These are phyloP conservation scores for Entomobrya multifasciata DNA, from an alignment of 2,888 invertebrate species.

Conservation along the genomic window DNA sequence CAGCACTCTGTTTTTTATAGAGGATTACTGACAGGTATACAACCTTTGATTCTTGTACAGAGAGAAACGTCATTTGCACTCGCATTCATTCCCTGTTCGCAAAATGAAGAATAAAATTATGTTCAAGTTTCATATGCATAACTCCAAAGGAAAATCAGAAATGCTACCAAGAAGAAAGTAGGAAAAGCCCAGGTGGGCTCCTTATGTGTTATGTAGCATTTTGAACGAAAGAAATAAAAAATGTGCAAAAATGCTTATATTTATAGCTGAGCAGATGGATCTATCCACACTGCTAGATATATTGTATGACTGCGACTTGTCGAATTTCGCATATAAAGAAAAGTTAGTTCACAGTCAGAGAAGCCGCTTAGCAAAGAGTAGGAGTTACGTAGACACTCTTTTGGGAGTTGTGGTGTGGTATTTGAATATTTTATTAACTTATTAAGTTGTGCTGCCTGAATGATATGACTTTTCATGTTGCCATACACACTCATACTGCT, in stretches of 20 bases:
- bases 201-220: no score
- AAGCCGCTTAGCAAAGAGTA: no score
- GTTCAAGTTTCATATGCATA: neutral
- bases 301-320: neutral
- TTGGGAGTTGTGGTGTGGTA: slow-evolving; percentile 40
- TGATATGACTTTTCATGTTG: no score
- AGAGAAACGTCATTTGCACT: slow-evolving; percentile 45
- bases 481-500: no score
- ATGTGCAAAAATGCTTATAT: neutral
- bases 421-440: slow-evolving; percentile 53
- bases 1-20: neutral
- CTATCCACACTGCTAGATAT: neutral
- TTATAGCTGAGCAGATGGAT: neutral
- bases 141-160: slow-evolving; percentile 41
- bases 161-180: slow-evolving; percentile 38
- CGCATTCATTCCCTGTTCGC: neutral
- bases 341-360: no score
- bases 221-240: no score
- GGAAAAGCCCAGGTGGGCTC: slow-evolving; percentile 60
- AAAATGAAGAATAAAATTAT: neutral
- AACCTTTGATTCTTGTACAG: slow-evolving; percentile 6
- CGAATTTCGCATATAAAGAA: slow-evolving; percentile 15
- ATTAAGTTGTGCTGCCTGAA: slow-evolving; percentile 28
- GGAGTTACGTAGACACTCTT: neutral
- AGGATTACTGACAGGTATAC: slow-evolving; percentile 31